Percentiles rank a stretch among this genome's conserved stretches.
phyloP scores from a whole-genome alignment of 2,113 vertebrate genomes.

The Tretioscincus oriximinensis region DNA sequence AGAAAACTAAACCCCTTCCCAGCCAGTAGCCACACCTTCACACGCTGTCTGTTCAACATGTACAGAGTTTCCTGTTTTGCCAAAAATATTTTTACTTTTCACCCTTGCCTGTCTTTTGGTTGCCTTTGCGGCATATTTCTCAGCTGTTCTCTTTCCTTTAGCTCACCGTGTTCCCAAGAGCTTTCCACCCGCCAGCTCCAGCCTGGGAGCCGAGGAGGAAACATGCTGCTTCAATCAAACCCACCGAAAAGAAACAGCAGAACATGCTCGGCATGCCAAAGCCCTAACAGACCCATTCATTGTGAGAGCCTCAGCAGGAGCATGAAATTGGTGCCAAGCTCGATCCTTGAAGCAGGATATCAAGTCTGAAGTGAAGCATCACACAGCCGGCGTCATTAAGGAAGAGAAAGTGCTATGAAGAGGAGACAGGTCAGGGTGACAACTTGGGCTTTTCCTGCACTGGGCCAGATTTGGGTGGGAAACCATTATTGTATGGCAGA shows the following conservation, averaged over 20 bases:
- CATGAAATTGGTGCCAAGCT: constrained; percentile 10
- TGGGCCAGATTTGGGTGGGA: too few relatives aligned
- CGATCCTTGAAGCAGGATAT: constrained; percentile 19
- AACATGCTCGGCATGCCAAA: constrained; percentile 16
- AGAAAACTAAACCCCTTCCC: too few relatives aligned
- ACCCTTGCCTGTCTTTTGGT: neutral
- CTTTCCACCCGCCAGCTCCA: constrained; percentile 10
- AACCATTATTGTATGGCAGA: too few relatives aligned
- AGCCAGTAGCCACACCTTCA: neutral
- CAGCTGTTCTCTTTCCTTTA: constrained; percentile 11
- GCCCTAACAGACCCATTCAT: constrained; percentile 18
- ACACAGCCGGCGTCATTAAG: neutral
- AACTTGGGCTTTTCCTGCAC: too few relatives aligned
- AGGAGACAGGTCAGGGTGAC: neutral
- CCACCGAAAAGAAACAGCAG: constrained; percentile 15
- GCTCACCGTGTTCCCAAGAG: constrained; percentile 28
- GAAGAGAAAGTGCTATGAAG: neutral
- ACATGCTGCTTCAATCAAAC: constrained; percentile 35
- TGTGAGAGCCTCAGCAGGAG: constrained; percentile 9
- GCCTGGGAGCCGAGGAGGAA: neutral
- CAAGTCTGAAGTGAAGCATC: neutral
- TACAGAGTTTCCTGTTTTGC: neutral
- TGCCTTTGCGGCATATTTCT: neutral
- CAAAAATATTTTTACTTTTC: neutral
- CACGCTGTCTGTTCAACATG: neutral